Base-by-base conservation (phyloP, 2,113 vertebrate genomes). In the Apteryx mantelli region DNA sequence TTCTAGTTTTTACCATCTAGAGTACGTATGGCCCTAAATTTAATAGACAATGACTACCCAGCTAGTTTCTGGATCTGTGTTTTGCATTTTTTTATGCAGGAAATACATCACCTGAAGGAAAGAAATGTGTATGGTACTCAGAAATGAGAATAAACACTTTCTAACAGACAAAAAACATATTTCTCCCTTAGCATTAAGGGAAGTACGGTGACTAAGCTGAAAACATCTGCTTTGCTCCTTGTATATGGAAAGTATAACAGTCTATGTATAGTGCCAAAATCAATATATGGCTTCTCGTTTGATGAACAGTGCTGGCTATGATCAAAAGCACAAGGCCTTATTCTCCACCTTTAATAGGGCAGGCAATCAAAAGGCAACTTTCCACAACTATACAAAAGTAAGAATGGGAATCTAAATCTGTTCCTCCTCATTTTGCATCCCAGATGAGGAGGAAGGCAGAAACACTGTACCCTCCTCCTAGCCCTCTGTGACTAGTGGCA, bases 391-490 rank as follows among this genome's bases (percentile, higher is more conserved):
- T 19, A n/a, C 42, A 55, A 38, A 20, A 64, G 36, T 20, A 75
- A 88, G 86, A 73, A 71, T 14, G 61, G 89, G 69, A 55, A 17
- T 56, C 46, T 94, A 65, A 96, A 76, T 73, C 77, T 95, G 93
- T 85, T 96, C 61, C 21, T 92, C 65, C 85, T 95, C 83, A 87
- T 71, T 82, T 79, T 61, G 60, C 48, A 61, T 85, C 65, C 81
- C 93, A 89, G 87, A 94, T 69, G 87, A 89, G 22, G 46, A 69
- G 78, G 89, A 94, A 96, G 52, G 75, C 69, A 92, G 83, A 71
- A 95, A 91, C 80, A 22, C 17, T 21, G 40, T 50, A 60, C 46
- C 50, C 81, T 40, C 1, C 77, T 92, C 81, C 84, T 66, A 82
- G 20, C 65, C 52, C 60, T 36, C 80, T 89, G 25, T 76, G 40